phyloP scores from a whole-genome alignment of 2,797 vertebrate species.

The Labroides dimidiatus region DNA sequence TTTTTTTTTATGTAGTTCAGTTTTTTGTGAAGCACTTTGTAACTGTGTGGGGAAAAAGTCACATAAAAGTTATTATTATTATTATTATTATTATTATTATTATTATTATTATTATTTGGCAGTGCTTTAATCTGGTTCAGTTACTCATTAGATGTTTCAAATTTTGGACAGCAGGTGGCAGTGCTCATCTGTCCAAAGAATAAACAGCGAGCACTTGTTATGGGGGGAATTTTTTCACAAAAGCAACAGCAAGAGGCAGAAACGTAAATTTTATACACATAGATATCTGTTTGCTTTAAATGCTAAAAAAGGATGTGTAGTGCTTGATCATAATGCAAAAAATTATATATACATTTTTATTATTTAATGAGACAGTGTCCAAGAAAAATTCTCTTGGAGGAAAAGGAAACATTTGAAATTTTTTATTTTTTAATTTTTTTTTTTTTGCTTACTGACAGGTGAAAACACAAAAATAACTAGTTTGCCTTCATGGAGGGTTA shows the following conservation, averaged over 20 bases:
- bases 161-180: conserved; percentile 41
- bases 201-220: background rate
- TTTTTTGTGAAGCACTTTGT: too few relatives aligned
- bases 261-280: too few relatives aligned
- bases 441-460: background rate
- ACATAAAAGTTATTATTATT: too few relatives aligned
- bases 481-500: fast-evolving
- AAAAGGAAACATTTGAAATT: background rate
- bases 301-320: background rate
- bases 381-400: background rate
- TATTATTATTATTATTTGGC: background rate
- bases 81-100: too few relatives aligned
- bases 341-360: too few relatives aligned
- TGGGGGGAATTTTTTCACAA: too few relatives aligned
- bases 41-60: too few relatives aligned
- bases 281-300: background rate
- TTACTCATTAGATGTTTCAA: background rate
- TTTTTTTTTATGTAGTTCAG: too few relatives aligned
- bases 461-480: background rate
- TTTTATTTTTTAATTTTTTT: fast-evolving
- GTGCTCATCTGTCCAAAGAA: background rate
- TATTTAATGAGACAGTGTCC: background rate
- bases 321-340: too few relatives aligned
- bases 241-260: too few relatives aligned
- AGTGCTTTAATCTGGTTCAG: background rate